Percentiles rank a stretch among this genome's conserved stretches.
Conservation (phyloP, 1,140 invertebrate genomes). For the Apis florea region DNA sequence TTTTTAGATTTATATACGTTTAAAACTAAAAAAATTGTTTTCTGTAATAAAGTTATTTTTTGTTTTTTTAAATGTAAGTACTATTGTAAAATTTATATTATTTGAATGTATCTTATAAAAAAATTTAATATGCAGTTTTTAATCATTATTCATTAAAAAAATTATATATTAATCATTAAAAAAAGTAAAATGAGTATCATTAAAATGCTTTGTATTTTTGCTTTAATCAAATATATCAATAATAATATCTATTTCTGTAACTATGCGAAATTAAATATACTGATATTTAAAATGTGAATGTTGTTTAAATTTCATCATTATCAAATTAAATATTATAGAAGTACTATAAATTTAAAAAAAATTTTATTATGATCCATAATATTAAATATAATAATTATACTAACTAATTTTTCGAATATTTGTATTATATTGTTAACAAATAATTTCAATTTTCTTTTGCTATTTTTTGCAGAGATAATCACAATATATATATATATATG, state of each 20-base stretch:
- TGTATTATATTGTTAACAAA: not conserved
- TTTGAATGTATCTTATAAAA: constrained; percentile 62
- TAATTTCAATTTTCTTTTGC: not conserved
- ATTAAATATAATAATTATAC: constrained; percentile 64
- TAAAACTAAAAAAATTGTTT: constrained; percentile 34
- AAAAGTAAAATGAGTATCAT: not conserved
- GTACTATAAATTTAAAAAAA: constrained; percentile 55
- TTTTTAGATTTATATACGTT: constrained; percentile 66
- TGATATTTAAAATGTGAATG: constrained; percentile 5
- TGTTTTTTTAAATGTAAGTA: constrained; percentile 49
- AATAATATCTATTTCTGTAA: constrained; percentile 20
- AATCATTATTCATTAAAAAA: constrained; percentile 11
- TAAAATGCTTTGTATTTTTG: constrained; percentile 23
- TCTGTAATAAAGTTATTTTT: constrained; percentile 57
- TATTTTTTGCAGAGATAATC: not conserved
- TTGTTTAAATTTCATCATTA: constrained; percentile 7
- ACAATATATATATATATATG: not conserved
- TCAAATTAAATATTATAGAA: not conserved
- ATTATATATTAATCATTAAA: too few species aligned
- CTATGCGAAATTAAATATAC: constrained; percentile 6
- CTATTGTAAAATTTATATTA: constrained; percentile 54
- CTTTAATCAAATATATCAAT: constrained; percentile 4
- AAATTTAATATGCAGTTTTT: constrained; percentile 16
- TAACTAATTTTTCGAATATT: not conserved
- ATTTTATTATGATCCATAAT: constrained; percentile 70